These are phyloP conservation scores for Trogon surrucura DNA, from an alignment of 2,113 vertebrate species.

Conservation along the genomic window DNA sequence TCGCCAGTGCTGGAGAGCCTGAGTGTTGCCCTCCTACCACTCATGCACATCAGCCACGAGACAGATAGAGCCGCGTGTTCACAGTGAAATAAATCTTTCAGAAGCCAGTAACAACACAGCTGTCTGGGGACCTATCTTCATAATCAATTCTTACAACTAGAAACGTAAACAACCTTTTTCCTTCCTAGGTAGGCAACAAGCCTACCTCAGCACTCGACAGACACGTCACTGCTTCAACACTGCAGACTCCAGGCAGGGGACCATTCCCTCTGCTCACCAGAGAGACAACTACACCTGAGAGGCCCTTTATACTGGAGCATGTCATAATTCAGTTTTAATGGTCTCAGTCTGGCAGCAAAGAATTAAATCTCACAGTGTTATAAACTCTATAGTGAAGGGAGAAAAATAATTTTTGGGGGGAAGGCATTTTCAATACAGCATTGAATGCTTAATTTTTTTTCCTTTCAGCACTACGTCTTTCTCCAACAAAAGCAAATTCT, in stretches of 20 bases:
- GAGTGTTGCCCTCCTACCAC: neutral
- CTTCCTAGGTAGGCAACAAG: neutral
- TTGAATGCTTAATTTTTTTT: constrained; percentile 53
- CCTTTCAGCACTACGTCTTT: constrained; percentile 35
- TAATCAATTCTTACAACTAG: neutral
- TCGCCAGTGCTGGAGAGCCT: rapidly evolving
- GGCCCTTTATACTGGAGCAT: neutral
- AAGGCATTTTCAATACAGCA: constrained; percentile 9
- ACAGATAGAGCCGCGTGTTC: neutral
- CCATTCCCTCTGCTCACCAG: neutral
- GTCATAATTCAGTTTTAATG: neutral
- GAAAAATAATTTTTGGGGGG: neutral
- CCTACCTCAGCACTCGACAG: neutral
- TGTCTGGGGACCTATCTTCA: neutral
- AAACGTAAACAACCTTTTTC: neutral
- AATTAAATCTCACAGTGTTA: neutral
- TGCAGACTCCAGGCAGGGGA: neutral
- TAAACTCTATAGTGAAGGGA: neutral
- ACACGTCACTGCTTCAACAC: neutral
- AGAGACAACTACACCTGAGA: neutral
- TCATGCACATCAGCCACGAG: neutral
- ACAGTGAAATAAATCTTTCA: neutral
- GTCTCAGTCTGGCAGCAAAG: constrained; percentile 12
- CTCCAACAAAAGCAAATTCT: constrained; percentile 59
- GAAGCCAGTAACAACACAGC: neutral